A percentile compares a stretch with the other conserved stretches of the same genome.
These are phyloP conservation scores for Grammomys dolichurus DNA, from an alignment of 2,113 vertebrate species.

Conservation along the genomic window DNA sequence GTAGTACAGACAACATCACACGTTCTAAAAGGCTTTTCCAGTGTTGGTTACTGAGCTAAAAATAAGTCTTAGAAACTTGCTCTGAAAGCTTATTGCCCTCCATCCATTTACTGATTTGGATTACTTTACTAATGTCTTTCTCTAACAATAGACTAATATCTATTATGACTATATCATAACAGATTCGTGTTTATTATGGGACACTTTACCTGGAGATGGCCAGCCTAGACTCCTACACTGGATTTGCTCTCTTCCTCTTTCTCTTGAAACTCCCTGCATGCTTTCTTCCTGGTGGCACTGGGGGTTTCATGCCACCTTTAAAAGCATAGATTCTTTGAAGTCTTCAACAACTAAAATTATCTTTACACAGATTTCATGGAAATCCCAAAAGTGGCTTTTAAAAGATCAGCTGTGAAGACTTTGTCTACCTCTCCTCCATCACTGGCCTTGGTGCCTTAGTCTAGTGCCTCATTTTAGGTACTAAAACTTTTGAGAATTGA, in stretches of 20 bases:
- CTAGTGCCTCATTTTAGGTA: constrained; percentile 57
- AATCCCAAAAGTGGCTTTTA: constrained; percentile 16
- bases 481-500: background rate
- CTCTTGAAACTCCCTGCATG: background rate
- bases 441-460: background rate
- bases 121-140: background rate
- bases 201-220: background rate
- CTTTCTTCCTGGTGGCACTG: background rate
- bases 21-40: background rate
- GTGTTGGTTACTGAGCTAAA: background rate
- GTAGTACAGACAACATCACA: background rate
- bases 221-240: background rate
- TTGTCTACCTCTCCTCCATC: background rate
- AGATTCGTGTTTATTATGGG: background rate
- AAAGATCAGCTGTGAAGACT: background rate
- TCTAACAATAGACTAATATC: background rate
- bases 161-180: no score
- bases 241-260: background rate
- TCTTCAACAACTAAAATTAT: background rate
- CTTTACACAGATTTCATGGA: constrained; percentile 20
- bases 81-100: background rate
- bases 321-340: constrained; percentile 30
- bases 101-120: background rate
- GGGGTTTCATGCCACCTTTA: background rate
- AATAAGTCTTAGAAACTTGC: background rate